Conservation (phyloP, 2,797 vertebrate genomes). For the Sternotherus odoratus region DNA sequence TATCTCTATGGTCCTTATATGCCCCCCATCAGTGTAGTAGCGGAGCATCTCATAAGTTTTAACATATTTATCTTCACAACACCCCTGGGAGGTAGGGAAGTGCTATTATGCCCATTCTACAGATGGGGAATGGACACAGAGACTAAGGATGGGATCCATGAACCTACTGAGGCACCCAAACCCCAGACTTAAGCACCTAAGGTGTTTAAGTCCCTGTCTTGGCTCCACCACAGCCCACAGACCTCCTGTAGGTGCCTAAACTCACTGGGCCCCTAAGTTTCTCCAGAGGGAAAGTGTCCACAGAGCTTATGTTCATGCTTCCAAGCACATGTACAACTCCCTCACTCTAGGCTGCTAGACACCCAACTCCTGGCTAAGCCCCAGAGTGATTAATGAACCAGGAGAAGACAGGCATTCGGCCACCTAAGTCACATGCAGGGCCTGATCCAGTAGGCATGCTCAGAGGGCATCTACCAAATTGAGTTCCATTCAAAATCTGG, state of each 20-base stretch:
- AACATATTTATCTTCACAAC: not conserved
- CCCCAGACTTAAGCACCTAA: no score
- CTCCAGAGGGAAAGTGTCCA: not conserved
- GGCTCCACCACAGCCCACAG: not conserved
- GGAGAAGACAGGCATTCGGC: not conserved
- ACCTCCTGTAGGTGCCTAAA: not conserved
- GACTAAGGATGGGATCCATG: not conserved
- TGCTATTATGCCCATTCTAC: not conserved
- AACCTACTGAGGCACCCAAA: not conserved
- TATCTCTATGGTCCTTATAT: not conserved
- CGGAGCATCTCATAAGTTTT: not conserved
- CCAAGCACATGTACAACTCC: not conserved
- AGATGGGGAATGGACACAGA: not conserved
- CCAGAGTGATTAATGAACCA: not conserved
- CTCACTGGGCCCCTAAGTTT: not conserved
- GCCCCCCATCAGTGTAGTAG: not conserved
- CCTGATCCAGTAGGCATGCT: not conserved
- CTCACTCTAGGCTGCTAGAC: not conserved
- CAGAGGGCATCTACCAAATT: not conserved
- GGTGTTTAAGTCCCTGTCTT: not conserved
- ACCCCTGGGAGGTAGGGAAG: not conserved
- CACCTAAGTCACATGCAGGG: not conserved
- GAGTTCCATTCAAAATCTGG: not conserved
- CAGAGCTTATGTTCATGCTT: not conserved
- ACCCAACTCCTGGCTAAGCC: not conserved